Conservation (phyloP, 1,140 invertebrate genomes). For the Chrysomallon squamiferum region DNA sequence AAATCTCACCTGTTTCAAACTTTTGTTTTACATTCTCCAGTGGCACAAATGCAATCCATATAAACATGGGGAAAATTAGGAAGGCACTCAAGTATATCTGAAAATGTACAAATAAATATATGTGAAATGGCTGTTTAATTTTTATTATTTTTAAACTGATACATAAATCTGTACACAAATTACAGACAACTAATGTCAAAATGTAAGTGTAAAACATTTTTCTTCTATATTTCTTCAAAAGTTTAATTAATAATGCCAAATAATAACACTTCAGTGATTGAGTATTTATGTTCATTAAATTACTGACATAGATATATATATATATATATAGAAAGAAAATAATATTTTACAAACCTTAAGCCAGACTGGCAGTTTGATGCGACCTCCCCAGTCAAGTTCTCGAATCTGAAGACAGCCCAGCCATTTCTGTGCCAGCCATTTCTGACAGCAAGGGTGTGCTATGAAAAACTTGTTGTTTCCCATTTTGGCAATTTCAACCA, state of each 20-base stretch:
- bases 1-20: conserved; percentile 13
- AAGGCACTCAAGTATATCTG: conserved; percentile 61
- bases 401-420: conserved; percentile 59
- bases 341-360: conserved; percentile 63
- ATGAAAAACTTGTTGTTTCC: conserved; percentile 60
- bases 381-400: conserved; percentile 57
- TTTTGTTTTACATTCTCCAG: conserved; percentile 1
- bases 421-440: conserved; percentile 61
- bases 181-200: no score
- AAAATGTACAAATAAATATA: conserved; percentile 33
- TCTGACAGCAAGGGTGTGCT: conserved; percentile 65
- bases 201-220: no score
- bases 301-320: no score
- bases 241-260: no score
- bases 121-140: no score
- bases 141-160: no score
- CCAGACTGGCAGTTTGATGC: conserved; percentile 50
- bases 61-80: conserved; percentile 64
- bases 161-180: no score
- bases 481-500: conserved; percentile 56
- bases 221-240: no score
- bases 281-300: no score
- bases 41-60: conserved; percentile 59
- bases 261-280: no score
- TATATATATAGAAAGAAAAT: no score